Evolutionary conservation across 1,140 invertebrate species (phyloP), one percentile per base, ranked within the genome.

Genomic region (Plectrocnemia conspersa): DNA sequence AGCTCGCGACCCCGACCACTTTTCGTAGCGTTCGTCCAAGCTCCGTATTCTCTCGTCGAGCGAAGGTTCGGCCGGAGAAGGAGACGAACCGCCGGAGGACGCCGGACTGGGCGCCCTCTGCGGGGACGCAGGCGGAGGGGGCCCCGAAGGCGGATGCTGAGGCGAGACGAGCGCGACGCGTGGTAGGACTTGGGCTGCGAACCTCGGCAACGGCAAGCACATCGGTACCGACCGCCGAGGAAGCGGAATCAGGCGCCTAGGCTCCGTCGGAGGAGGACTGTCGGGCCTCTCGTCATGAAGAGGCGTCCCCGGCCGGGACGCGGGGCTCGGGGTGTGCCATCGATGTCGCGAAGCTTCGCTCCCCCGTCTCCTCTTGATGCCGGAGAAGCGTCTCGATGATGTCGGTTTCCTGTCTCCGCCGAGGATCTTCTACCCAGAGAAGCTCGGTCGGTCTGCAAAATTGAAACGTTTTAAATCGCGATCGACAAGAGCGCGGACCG

Each of bases 11-110:
- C 81, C 80, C 9, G 85, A 89, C 89, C 91, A 93, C 52, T 88
- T 87, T 69, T 93, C 89, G 64, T 91, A 93, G 67, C 91, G 93
- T 69, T 95, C 93, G 71, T 97, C 93, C 11, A 97, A 76, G 82
- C 70, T 87, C 70, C 74, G 70, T 33, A 98, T 89, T 52, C 93
- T 76, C 67, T 97, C 92, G 64, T 96, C 92, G 44, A 95, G 77
- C 25, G 83, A 83, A 1, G 81, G 84, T 65, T 64, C 77, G 63
- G 65, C 74, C 41, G 72, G 84, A 62, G 76, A 79, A 35, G 74
- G 75, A 59, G 75, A 72, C 4, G 68, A 77, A 56, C 80, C 82
- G 0, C 79, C 60, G 23, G 77, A 78, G 27, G 69, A 69, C 2
- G 77, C 75, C 19, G 77, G 65, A 6, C 76, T 78, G 2, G 81